These are phyloP conservation scores for Chromoteleia sp. DNA, from an alignment of 2,888 invertebrate genomes.

Conservation along the genomic window DNA sequence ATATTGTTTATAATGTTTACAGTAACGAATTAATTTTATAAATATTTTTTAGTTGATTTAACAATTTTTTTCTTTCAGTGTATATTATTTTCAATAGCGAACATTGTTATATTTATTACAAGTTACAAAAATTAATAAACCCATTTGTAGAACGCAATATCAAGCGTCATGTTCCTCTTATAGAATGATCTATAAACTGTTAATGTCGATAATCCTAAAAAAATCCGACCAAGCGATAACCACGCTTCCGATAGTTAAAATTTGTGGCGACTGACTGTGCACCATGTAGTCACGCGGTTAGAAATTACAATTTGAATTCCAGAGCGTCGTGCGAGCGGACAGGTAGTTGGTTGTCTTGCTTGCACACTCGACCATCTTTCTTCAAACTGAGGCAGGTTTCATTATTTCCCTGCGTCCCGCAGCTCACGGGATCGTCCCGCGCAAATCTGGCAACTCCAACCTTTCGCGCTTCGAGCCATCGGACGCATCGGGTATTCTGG, in stretches of 20 bases:
- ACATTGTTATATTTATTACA: too few species aligned
- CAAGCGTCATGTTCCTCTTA: too few species aligned
- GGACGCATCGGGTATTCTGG: slow-evolving; percentile 79
- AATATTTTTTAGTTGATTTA: too few species aligned
- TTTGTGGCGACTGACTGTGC: slow-evolving; percentile 37
- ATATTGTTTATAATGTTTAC: too few species aligned
- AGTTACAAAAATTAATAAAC: too few species aligned
- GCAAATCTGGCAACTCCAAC: slow-evolving; percentile 70
- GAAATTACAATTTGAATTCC: slow-evolving; percentile 83
- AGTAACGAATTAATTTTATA: too few species aligned
- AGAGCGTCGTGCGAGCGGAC: slow-evolving; percentile 71
- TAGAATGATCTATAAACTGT: slow-evolving; percentile 1
- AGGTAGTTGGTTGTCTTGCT: slow-evolving; percentile 50
- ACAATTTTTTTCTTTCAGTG: too few species aligned
- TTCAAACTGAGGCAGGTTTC: slow-evolving; percentile 63
- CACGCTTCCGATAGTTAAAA: slow-evolving; percentile 35
- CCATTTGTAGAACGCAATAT: too few species aligned
- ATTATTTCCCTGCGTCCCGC: slow-evolving; percentile 53
- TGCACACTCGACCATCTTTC: slow-evolving; percentile 59
- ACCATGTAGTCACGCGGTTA: slow-evolving; percentile 78
- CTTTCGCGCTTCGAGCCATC: slow-evolving; percentile 71
- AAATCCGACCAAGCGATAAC: slow-evolving; percentile 23
- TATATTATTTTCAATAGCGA: too few species aligned
- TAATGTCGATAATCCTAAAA: slow-evolving; percentile 15
- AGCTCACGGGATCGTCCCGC: slow-evolving; percentile 51